A percentile compares a stretch with the other conserved stretches of the same genome.
phyloP scores from a whole-genome alignment of 2,113 vertebrate genomes.

The Chloropsis hardwickii region DNA sequence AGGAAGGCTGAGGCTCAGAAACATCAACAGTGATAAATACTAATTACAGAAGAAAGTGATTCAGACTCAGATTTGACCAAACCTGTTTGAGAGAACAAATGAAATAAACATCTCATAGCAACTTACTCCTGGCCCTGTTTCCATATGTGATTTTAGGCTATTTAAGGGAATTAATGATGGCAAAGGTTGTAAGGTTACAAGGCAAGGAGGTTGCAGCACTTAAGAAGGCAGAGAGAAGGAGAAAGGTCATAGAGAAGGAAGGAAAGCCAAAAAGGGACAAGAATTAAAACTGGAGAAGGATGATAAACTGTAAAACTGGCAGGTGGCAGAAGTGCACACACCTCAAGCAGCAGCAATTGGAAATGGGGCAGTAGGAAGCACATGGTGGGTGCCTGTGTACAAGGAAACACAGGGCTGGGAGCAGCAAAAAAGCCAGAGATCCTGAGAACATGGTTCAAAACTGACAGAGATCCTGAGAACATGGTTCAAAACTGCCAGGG shows the following conservation, averaged over 20 bases:
- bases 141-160: background rate
- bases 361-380: background rate
- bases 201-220: background rate
- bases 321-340: background rate
- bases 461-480: background rate
- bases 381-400: rapidly evolving
- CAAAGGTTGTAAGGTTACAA: background rate
- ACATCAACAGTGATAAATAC: background rate
- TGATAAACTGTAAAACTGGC: background rate
- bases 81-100: background rate
- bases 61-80: background rate
- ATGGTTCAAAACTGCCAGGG: background rate
- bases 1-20: background rate
- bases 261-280: background rate
- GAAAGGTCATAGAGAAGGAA: background rate
- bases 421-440: background rate
- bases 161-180: background rate
- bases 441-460: background rate
- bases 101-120: background rate
- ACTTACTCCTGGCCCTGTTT: background rate
- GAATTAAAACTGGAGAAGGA: background rate
- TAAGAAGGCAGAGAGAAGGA: background rate
- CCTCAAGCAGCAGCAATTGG: background rate
- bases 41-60: background rate
- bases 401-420: background rate